Conservation (phyloP, 2,113 vertebrate species). For the Acanthochromis polyacanthus region DNA sequence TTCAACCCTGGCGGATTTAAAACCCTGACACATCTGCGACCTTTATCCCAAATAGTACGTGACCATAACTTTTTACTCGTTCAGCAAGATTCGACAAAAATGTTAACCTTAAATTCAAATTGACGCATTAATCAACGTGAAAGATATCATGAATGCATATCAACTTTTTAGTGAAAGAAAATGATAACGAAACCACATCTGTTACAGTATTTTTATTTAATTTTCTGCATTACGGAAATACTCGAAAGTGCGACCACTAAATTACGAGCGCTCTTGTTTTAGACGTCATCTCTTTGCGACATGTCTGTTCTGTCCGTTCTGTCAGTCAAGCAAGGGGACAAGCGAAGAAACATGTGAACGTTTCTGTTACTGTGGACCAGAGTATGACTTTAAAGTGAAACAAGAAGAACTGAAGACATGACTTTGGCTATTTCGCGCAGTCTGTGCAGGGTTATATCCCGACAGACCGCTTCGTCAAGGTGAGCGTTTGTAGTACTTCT, state of each 20-base stretch:
- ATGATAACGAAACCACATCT: fast-evolving
- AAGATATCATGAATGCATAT: background rate
- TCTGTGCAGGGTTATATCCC: constrained; percentile 58
- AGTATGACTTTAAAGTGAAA: constrained; percentile 8
- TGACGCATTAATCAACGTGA: fast-evolving
- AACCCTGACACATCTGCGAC: background rate
- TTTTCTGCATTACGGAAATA: background rate
- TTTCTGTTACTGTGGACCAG: background rate
- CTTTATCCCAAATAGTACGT: constrained; percentile 81
- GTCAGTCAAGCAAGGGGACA: constrained; percentile 1
- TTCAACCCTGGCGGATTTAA: background rate
- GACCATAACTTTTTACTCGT: background rate
- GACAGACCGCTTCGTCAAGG: constrained; percentile 51
- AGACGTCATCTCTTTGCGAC: constrained; percentile 66
- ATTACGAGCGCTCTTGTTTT: fast-evolving
- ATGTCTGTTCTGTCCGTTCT: background rate
- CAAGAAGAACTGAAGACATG: constrained; percentile 53
- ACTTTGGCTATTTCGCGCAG: constrained; percentile 49
- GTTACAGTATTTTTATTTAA: fast-evolving
- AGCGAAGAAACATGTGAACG: background rate
- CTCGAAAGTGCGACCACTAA: constrained; percentile 45
- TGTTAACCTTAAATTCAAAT: background rate
- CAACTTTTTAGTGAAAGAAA: background rate
- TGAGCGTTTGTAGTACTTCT: constrained; percentile 43
- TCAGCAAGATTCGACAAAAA: constrained; percentile 60